These are phyloP conservation scores for Lasioglossum calceatum DNA, from an alignment of 2,888 invertebrate species.

Conservation along the genomic window DNA sequence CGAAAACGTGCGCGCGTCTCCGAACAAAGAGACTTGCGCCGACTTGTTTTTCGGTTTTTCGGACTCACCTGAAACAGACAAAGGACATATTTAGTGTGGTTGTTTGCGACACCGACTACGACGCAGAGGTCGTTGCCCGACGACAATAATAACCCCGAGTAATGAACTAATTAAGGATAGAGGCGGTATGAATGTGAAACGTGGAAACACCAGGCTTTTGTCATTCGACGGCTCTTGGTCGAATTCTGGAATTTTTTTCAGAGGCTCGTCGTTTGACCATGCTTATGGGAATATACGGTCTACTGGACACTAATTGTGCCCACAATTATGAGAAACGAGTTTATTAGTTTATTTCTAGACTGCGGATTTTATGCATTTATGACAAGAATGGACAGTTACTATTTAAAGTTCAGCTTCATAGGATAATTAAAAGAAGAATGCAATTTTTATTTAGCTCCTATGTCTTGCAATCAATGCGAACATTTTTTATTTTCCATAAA, in stretches of 20 bases:
- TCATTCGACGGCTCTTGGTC: neutral
- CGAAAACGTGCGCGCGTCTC: neutral
- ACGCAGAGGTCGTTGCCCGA: conserved; percentile 37
- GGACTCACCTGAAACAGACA: conserved; percentile 76
- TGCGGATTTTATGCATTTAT: too few species aligned
- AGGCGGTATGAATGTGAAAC: neutral
- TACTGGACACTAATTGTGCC: neutral
- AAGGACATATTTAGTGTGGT: conserved; percentile 44
- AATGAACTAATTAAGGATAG: conserved; percentile 75
- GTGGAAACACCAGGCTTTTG: neutral
- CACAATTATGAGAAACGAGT: too few species aligned
- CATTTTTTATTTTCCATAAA: too few species aligned
- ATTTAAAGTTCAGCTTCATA: too few species aligned
- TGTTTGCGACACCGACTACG: conserved; percentile 45
- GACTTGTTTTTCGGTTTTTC: neutral
- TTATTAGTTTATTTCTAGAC: too few species aligned
- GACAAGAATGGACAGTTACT: too few species aligned
- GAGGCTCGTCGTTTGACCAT: neutral
- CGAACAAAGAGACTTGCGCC: neutral
- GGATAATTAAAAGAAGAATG: too few species aligned
- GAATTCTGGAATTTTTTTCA: conserved; percentile 7
- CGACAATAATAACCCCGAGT: conserved; percentile 51
- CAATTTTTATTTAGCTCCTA: too few species aligned
- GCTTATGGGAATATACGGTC: neutral
- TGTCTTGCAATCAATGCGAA: too few species aligned